Evolutionary conservation across 2,888 invertebrate species (phyloP), one percentile per base, ranked within the genome.

Genomic region (Drosophila lacicola): DNA sequence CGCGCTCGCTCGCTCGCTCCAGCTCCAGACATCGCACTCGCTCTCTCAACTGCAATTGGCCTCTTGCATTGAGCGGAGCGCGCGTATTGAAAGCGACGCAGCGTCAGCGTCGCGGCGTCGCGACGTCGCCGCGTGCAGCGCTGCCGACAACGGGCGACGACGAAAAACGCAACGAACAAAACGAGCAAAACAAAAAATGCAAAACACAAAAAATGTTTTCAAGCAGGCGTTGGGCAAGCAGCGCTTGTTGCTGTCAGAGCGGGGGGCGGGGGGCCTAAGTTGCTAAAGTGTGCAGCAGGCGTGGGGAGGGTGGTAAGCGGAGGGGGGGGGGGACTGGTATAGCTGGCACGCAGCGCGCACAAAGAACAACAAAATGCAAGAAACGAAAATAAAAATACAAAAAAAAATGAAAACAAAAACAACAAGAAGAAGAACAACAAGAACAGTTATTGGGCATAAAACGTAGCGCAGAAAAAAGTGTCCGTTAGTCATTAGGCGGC

Each of bases 131-230:
- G 34, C 29, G 46, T 11, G 19, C 42, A 17, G 17, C 41, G 56
- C 17, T 42, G 37, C 21, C 57, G 6, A 39, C 25, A 34, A 29
- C 47, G 13, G 47, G 10, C 45, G 44, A 14, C 72, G 50, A 21
- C 53, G 46, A 63, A 60, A 80, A 88, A 85, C 85, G 89, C 89
- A 85, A 85, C 85, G 89, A 89, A 85, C 85, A 85, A 85, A 85
- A 87, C 85, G 85, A 85, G 87, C 85, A 85, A 89, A 85, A 85
- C 89, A 85, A 85, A 84, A 81, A 84, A 65, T 66, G 57, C 72
- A 80, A 82, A 82, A 80, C 62, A 65, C 62, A 78, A 71, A 67
- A 74, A 49, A 54, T 55, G 33, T 62, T 56, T 47, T 56, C 66
- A 45, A 17, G 37, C 34, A 4, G 37, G 25, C 42, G 54, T 34